Evolutionary conservation across 2,113 vertebrate species (phyloP), one percentile per base, ranked within the genome.

Genomic region (Caretta caretta): DNA sequence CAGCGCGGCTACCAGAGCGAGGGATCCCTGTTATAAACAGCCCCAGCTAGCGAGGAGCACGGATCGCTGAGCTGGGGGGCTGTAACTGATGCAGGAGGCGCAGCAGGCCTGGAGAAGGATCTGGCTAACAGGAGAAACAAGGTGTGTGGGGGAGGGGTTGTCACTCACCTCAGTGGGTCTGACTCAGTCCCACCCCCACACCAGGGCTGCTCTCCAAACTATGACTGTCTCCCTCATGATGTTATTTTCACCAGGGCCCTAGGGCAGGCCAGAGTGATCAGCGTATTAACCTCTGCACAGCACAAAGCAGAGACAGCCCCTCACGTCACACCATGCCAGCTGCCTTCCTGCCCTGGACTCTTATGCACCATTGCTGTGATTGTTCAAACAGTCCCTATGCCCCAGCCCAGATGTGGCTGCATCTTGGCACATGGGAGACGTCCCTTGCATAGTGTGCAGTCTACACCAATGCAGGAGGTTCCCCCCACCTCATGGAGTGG

Each of bases 61-160:
- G 10, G 65, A 8, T 69, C 16, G 4, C 35, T 69, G 31, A 69
- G 35, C 31, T 65, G 62, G 16, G 14, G 29, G 31, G 14, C 31
- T 19, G 31, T 65, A 16, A n/a, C 31, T 1, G 3, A 14, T 1
- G 6, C 29, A 14, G 6, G 29, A 35, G 31, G 16, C 1, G 16
- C 62, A 35, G 62, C 14, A 17, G 57, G 35, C n/a, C 35, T 17
- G 8, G 65, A n/a, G 35, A n/a, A 27, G 14, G 62, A 17, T n/a
- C 31, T 69, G 16, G 17, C 65, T 38, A 19, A 20, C 65, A 20
- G 62, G 8, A 38, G 65, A 19, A n/a, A 16, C 42, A 42, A 42
- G 42, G 42, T 42, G 42, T 42, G 42, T 42, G 16, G 16, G 16
- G 2, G 4, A 5, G 3, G 31, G 31, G 13, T 16, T 65, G 31